Evolutionary conservation across 2,888 invertebrate genomes (phyloP).

Genomic region (Megaustenia siamemsis): DNA sequence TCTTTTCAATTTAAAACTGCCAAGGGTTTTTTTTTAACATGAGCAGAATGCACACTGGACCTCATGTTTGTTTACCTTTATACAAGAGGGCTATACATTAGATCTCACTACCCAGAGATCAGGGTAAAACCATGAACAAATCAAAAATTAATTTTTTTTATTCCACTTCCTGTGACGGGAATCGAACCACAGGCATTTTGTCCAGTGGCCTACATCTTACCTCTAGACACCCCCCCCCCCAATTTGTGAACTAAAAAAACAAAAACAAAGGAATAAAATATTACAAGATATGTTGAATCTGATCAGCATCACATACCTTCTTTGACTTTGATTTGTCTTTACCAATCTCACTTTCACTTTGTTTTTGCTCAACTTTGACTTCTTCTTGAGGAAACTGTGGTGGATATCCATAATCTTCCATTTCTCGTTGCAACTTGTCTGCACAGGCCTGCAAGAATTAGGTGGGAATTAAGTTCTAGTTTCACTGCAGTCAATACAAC

Average conservation of each 20-base stretch:
- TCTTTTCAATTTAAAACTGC: too few relatives aligned
- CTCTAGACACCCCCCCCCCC: too few relatives aligned
- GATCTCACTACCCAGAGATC: too few relatives aligned
- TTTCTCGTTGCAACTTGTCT: slow-evolving; percentile 96
- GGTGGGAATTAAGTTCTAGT: neutral
- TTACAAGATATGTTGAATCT: neutral
- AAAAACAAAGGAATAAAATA: neutral
- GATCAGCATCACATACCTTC: slow-evolving; percentile 82
- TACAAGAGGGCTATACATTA: too few relatives aligned
- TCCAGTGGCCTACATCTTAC: too few relatives aligned
- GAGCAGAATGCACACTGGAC: too few relatives aligned
- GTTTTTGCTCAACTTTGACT: slow-evolving; percentile 78
- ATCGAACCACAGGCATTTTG: too few relatives aligned
- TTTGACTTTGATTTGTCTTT: slow-evolving; percentile 96
- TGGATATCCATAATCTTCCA: slow-evolving; percentile 93
- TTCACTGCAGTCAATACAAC: neutral
- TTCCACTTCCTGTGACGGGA: too few relatives aligned
- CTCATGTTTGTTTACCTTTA: too few relatives aligned
- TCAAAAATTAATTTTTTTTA: too few relatives aligned
- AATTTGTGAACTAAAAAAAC: slow-evolving; percentile 83
- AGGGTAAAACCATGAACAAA: too few relatives aligned
- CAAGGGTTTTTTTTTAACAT: too few relatives aligned
- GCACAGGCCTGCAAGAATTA: slow-evolving; percentile 87
- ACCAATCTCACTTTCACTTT: slow-evolving; percentile 81
- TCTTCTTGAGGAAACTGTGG: slow-evolving; percentile 89